Evolutionary conservation across 2,888 invertebrate species (phyloP), one percentile per base, ranked within the genome.

Genomic region (Heliconius charithonia): DNA sequence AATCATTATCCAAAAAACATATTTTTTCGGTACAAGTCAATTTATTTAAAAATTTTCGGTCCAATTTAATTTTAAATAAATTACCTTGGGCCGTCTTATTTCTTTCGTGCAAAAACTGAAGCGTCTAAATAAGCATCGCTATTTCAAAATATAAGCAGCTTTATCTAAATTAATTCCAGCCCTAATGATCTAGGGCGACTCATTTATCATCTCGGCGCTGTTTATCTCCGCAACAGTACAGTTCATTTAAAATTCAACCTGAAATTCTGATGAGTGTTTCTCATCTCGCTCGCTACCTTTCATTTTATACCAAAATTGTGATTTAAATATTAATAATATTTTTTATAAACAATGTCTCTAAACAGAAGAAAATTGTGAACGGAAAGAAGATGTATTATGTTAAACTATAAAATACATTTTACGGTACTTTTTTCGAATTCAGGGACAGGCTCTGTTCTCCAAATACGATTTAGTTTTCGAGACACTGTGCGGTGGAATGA

Each of bases 181-280:
- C 74, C n/a, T 74, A 74, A 74, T 45, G 63, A 74, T 74, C 74
- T 45, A 13, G 74, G 72, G 41, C 27, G 32, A 77, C 72, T 73
- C 65, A 56, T 77, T 73, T 66, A 73, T 77, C 77, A 77, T 77
- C 56, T 73, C 32, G 45, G 65, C 65, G 66, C 22, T 37, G 66
- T 77, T 77, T 77, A 77, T 77, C 73, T 73, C 37, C 65, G 51
- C 71, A 51, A 37, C 77, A 45, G 72, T 16, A 63, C 41, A 72
- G 72, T 73, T 25, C 37, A 66, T 73, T 72, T 76, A 69, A 66
- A 72, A 72, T 72, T 72, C 59, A 72, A 59, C 72, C 59, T 59
- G 59, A 72, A 59, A 72, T 72, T 72, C 59, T 72, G 32, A 32
- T 32, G 32, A 59, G 16, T 59, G 56, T n/a, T 56, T 4, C 51